Base-by-base conservation (phyloP, 2,113 vertebrate genomes). In the Origma solitaria region DNA sequence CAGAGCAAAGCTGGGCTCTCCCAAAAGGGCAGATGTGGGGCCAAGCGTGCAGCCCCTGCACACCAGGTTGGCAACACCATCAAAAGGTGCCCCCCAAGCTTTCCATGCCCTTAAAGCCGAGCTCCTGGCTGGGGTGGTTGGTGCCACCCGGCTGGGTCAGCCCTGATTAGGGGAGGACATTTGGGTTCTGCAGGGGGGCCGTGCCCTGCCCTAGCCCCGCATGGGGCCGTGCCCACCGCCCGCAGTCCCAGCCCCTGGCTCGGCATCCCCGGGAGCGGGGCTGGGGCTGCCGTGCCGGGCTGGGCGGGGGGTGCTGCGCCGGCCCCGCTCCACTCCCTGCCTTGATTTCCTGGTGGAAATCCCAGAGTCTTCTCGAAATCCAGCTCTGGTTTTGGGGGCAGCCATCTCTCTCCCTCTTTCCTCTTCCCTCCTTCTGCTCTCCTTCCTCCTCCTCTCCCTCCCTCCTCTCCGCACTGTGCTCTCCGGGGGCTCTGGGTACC, bases 371-470 rank as follows among this genome's bases (percentile, higher is more conserved):
- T 49, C 75, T 92, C 31, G 35, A 79, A 96, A 96, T 97, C 96
- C 97, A 97, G 96, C 91, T 96, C 97, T 97, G 97, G 96, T 97
- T 97, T 97, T 97, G 94, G 94, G 96, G 91, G 82, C 95, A 96
- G 92, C 97, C 95, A 91, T 87, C 95, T 86, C 91, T 92, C 93
- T 71, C 87, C 47, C 87, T 71, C 82, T 76, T 90, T 94, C 93
- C 94, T 95, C 83, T 95, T 96, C 95, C 93, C 95, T 95, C 92
- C 93, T 96, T 95, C 94, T 95, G 91, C 90, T 96, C 90, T 93
- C 83, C 92, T 90, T 94, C 93, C 96, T 96, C 92, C 84, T 87
- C 92, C 92, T 94, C 92, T 94, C 93, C 95, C 97, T 96, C 95
- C 94, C 95, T 95, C 95, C 84, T 88, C 93, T 95, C 94, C 91